Base-by-base conservation (phyloP, 1,140 invertebrate species). In the Leptinotarsa undecemlineata region DNA sequence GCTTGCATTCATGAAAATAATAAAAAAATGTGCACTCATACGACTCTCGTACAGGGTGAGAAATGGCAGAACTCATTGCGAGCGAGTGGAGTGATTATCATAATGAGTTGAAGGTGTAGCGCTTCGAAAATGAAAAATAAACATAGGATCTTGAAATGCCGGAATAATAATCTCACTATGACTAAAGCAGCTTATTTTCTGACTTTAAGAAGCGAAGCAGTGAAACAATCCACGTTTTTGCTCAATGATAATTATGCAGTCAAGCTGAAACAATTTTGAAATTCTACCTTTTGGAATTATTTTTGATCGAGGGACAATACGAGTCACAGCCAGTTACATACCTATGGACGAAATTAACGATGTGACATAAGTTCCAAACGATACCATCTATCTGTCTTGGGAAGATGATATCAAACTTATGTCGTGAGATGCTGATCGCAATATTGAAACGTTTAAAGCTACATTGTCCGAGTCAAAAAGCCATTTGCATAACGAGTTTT, bases 1-100 rank as follows among this genome's bases (percentile, higher is more conserved):
- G 64, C 64, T 67, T 67, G 64, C 64, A 67, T 67, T 67, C 64
- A 67, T 67, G 64, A 67, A 67, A 67, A 67, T 33, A 42, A 33
- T 33, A 63, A 63, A 33, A 67, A 17, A 67, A 67, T 67, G 64
- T 26, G n/a, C 64, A 67, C 17, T 67, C 64, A 67, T 57, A 17
- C 64, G 17, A 21, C 64, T 67, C 26, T 23, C 64, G 15, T 42
- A 67, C 64, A 14, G 64, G n/a, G 51, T 57, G 51, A 57, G 51
- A 19, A 42, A 42, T 42, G 33, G 33, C 33, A 17, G 51, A 57
- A 57, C 51, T 57, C n/a, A 19, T 42, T 42, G 33, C 33, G 33
- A 42, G 8, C 33, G n/a, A 57, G 51, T n/a, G 51, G n/a, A 15
- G 51, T 57, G 51, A 57, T 57, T 17, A 57, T 57, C 14, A 57